Base-by-base conservation (phyloP, 2,797 vertebrate species). In the Sebastes trivittatus region DNA sequence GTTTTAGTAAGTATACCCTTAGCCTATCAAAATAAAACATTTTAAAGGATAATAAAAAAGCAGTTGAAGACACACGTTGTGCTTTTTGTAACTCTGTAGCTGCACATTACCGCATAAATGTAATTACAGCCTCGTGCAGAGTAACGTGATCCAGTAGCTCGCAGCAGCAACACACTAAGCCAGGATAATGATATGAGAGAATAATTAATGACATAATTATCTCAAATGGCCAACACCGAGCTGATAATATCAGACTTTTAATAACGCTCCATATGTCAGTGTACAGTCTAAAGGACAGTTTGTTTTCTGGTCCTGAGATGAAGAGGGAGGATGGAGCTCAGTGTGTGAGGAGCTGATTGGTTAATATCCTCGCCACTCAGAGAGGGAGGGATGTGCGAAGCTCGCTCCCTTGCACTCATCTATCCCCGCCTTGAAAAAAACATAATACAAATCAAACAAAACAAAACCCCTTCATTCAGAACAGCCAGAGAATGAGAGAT, bases 401-500 rank as follows among this genome's bases (percentile, higher is more conserved):
- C 72, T 64, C 32, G 55, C 67, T 36, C 59, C 46, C 93, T 89
- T 92, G 94, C 96, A 96, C 94, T 95, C 94, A 94, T 97, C 96
- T 96, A 96, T 96, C 95, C 93, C 94, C 77, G 87, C 91, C 82
- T 92, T 87, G 61, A 86, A 85, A 72, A 80, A 85, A 85, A 75
- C 3, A 4, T 16, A 58, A 82, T 38, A 87, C 20, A 75, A 72
- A 82, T 80, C 4, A 72, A 84, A 89, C 36, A 74, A 68, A 34
- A 56, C 66, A 23, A 92, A 92, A 94, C 90, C 89, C 93, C 94
- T 83, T 88, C 78, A 87, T 86, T 92, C 80, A 87, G 83, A 90
- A 89, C 96, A 97, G 97, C 97, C 96, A 96, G 93, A 96, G 89
- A 78, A 88, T 86, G 83, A 89, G 79, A 87, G 79, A 85, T 77